Percentiles rank a stretch among this genome's conserved stretches.
Conservation (phyloP, 2,113 vertebrate species). For the Bubalus kerabau region DNA sequence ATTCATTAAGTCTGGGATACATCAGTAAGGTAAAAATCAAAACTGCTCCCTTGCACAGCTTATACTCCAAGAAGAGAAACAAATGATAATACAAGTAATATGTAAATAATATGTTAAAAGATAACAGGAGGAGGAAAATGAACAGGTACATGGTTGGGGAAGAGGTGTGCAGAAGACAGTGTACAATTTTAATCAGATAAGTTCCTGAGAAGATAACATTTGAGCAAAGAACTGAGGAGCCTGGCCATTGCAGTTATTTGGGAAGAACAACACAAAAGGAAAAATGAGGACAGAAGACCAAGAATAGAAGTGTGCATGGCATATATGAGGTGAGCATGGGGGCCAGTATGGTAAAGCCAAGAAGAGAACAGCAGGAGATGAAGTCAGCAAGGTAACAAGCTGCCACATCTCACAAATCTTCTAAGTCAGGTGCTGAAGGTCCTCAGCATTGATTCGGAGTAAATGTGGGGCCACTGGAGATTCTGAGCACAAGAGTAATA, state of each 20-base stretch:
- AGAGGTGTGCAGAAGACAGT: not conserved
- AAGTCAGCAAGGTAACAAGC: not conserved
- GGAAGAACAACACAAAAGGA: not conserved
- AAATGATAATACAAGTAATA: not conserved
- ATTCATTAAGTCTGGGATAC: not conserved
- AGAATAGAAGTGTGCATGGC: not conserved
- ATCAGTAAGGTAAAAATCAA: not conserved
- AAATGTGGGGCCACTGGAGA: not conserved
- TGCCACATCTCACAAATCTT: too few species aligned
- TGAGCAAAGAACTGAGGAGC: not conserved
- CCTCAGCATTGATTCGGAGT: not conserved
- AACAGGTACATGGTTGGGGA: not conserved
- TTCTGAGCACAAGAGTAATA: not conserved
- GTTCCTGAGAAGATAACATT: not conserved
- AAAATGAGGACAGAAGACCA: not conserved
- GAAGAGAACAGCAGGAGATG: not conserved
- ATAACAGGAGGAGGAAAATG: not conserved
- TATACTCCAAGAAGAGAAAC: not conserved
- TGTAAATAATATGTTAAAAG: not conserved
- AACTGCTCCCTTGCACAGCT: not conserved
- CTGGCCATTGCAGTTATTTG: not conserved
- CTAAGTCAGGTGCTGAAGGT: not conserved
- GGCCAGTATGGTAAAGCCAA: not conserved
- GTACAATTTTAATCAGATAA: not conserved
- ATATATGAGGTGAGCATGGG: not conserved